These are phyloP conservation scores for Campylomormyrus tamandua DNA, from an alignment of 2,113 vertebrate genomes.

Conservation along the genomic window DNA sequence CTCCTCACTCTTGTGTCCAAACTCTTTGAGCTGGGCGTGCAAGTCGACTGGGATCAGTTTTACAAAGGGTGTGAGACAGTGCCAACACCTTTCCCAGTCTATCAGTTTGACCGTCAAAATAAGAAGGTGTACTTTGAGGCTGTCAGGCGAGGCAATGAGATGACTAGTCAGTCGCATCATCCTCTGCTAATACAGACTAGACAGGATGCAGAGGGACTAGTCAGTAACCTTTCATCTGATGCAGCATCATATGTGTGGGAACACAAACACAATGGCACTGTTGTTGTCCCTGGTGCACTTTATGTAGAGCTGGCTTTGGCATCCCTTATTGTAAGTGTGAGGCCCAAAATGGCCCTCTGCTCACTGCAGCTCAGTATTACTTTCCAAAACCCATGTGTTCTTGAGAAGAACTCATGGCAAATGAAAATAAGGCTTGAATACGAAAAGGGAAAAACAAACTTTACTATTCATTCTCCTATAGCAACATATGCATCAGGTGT, in stretches of 20 bases:
- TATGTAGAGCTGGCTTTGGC: conserved; percentile 71
- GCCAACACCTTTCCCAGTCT: conserved; percentile 61
- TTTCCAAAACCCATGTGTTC: conserved; percentile 61
- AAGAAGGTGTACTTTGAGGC: conserved; percentile 54
- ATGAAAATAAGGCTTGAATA: conserved; percentile 59
- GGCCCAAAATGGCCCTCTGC: conserved; percentile 54
- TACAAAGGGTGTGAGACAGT: conserved; percentile 58
- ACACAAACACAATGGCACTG: conserved; percentile 63
- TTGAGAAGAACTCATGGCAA: conserved; percentile 49
- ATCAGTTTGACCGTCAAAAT: conserved; percentile 69
- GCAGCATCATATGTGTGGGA: conserved; percentile 60
- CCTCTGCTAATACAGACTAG: conserved; percentile 47
- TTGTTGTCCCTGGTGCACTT: conserved; percentile 67
- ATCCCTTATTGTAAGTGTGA: conserved; percentile 53
- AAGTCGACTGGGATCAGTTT: conserved; percentile 65
- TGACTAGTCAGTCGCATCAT: conserved; percentile 32
- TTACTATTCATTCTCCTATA: conserved; percentile 61
- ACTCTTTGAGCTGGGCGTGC: conserved; percentile 69
- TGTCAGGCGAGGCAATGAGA: conserved; percentile 43
- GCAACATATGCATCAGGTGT: conserved; percentile 62
- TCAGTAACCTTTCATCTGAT: conserved; percentile 54
- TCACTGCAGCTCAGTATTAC: conserved; percentile 55
- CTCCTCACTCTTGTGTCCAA: conserved; percentile 55
- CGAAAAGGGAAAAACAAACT: conserved; percentile 40
- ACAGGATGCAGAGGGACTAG: conserved; percentile 41